Percentiles rank a stretch among this genome's conserved stretches.
These are phyloP conservation scores for Crotophaga sulcirostris DNA, from an alignment of 2,113 vertebrate genomes.

Conservation along the genomic window DNA sequence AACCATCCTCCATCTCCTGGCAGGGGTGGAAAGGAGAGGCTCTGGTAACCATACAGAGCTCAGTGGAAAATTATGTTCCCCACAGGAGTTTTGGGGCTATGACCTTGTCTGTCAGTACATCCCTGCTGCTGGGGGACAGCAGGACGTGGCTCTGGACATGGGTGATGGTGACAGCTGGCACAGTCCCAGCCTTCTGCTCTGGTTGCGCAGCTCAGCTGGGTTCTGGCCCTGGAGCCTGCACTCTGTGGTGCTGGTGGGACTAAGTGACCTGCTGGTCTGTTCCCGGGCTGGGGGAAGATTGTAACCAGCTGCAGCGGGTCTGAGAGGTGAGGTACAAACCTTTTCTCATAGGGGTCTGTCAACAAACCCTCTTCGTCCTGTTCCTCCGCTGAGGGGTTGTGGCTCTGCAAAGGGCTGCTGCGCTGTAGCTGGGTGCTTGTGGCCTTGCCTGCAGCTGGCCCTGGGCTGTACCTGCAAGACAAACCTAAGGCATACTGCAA, in stretches of 20 bases:
- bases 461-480: conserved; percentile 22
- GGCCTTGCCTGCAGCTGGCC: background rate
- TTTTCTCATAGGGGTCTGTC: conserved; percentile 57
- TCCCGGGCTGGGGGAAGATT: background rate
- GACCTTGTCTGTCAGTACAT: background rate
- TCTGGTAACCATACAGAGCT: background rate
- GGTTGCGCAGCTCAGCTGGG: background rate
- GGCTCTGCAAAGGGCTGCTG: background rate
- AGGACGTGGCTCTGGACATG: background rate
- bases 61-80: background rate
- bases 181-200: background rate
- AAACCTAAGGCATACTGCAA: background rate
- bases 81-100: background rate
- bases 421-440: conserved; percentile 33
- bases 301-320: background rate
- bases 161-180: background rate
- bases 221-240: background rate
- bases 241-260: background rate
- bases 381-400: background rate
- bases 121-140: background rate
- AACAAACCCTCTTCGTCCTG: background rate
- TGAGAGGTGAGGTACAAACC: conserved; percentile 47
- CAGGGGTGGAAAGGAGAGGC: background rate
- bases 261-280: background rate
- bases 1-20: background rate